phyloP scores from a whole-genome alignment of 2,888 invertebrate genomes.

The Acanthoscelides obtectus region DNA sequence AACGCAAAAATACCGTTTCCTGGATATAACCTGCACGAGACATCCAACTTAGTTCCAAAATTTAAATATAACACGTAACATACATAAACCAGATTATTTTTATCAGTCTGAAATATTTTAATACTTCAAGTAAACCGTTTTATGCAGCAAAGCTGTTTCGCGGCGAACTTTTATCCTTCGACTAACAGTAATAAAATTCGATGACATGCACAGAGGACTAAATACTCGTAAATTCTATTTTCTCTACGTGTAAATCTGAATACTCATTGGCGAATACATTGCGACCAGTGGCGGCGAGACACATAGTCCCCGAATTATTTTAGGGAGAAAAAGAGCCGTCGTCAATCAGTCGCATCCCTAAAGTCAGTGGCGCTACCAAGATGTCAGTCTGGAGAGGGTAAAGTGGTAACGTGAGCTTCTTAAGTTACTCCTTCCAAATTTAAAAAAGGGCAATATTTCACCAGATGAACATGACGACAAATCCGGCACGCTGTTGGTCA shows the following conservation, averaged over 20 bases:
- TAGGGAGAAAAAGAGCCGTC: too few species aligned
- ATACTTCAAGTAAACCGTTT: neutral
- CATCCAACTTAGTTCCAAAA: neutral
- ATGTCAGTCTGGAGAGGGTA: too few species aligned
- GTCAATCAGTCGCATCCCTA: too few species aligned
- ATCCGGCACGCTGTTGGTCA: too few species aligned
- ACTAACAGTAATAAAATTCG: neutral
- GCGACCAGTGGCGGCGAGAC: neutral
- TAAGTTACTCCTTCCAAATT: too few species aligned
- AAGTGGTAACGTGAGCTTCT: too few species aligned
- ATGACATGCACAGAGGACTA: neutral
- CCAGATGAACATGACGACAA: too few species aligned
- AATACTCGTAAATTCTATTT: neutral
- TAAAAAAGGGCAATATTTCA: too few species aligned
- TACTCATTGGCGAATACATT: neutral
- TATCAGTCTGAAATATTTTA: neutral
- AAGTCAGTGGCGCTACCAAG: too few species aligned
- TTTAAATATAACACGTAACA: neutral
- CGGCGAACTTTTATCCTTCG: neutral
- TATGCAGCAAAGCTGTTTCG: neutral
- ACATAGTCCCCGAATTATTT: neutral
- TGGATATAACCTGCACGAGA: neutral
- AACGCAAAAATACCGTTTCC: neutral
- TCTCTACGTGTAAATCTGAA: neutral
- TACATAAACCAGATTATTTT: neutral